phyloP scores from a whole-genome alignment of 2,113 vertebrate genomes.

The Ranitomeya variabilis region DNA sequence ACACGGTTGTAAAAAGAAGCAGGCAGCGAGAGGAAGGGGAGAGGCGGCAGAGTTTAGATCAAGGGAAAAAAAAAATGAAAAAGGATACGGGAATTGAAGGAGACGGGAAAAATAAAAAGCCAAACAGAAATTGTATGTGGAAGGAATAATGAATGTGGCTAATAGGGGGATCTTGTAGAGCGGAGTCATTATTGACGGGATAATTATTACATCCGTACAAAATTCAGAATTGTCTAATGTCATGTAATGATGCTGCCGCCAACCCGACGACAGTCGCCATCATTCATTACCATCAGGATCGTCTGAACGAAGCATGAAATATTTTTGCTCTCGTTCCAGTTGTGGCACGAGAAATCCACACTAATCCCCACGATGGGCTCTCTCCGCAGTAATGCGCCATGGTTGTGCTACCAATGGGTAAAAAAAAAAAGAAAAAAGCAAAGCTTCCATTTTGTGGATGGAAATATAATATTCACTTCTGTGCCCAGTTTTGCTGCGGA shows the following conservation, averaged over 20 bases:
- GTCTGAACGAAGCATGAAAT: background rate
- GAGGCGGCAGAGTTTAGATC: slow-evolving; percentile 13
- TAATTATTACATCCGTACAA: background rate
- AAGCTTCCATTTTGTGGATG: background rate
- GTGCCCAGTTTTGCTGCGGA: background rate
- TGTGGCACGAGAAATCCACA: background rate
- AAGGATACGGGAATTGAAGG: slow-evolving; percentile 8
- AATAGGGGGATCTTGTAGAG: background rate
- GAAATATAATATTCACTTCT: background rate
- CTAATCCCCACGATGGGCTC: background rate
- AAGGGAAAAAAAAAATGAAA: slow-evolving; percentile 12
- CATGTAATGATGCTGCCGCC: background rate
- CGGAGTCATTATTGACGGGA: background rate
- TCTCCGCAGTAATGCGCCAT: background rate
- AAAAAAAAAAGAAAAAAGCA: background rate
- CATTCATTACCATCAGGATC: background rate
- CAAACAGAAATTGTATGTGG: slow-evolving; percentile 2
- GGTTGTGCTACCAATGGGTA: background rate
- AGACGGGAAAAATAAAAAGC: slow-evolving; percentile 15
- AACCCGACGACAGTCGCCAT: background rate
- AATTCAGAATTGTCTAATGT: background rate
- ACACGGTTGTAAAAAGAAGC: slow-evolving; percentile 16
- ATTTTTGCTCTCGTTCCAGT: background rate
- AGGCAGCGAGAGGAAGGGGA: slow-evolving; percentile 8
- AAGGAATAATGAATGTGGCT: background rate